Percentiles rank a stretch among this genome's conserved stretches.
phyloP scores from a whole-genome alignment of 2,113 vertebrate genomes.

The Pristiophorus japonicus region DNA sequence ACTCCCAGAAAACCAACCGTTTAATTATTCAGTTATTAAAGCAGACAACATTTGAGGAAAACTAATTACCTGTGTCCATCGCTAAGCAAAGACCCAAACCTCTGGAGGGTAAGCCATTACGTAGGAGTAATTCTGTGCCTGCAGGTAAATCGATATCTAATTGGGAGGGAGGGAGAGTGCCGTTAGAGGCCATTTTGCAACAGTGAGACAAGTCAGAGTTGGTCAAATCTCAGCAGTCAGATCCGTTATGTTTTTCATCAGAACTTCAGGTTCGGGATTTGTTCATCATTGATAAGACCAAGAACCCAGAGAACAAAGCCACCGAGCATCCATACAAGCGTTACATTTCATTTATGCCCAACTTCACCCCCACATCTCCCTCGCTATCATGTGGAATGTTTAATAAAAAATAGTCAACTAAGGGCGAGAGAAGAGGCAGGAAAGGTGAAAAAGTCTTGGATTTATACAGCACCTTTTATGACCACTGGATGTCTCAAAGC shows the following conservation, averaged over 20 bases:
- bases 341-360: too few relatives aligned
- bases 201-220: neutral
- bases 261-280: constrained; percentile 41
- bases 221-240: constrained; percentile 41
- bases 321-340: neutral
- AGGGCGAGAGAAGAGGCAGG: too few relatives aligned
- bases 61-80: neutral
- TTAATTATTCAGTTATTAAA: neutral
- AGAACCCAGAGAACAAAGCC: neutral
- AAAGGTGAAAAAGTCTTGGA: too few relatives aligned
- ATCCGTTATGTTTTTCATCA: constrained; percentile 39
- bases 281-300: constrained; percentile 39
- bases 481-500: too few relatives aligned
- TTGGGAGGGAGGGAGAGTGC: neutral
- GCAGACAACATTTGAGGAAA: neutral
- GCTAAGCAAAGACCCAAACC: neutral
- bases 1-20: neutral
- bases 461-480: too few relatives aligned
- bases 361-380: too few relatives aligned
- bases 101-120: neutral
- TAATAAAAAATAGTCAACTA: too few relatives aligned
- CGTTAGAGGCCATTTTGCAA: neutral
- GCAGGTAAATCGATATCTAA: neutral
- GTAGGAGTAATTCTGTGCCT: neutral
- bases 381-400: too few relatives aligned